These are phyloP conservation scores for Semnornis frantzii DNA, from an alignment of 2,113 vertebrate genomes.

Conservation along the genomic window DNA sequence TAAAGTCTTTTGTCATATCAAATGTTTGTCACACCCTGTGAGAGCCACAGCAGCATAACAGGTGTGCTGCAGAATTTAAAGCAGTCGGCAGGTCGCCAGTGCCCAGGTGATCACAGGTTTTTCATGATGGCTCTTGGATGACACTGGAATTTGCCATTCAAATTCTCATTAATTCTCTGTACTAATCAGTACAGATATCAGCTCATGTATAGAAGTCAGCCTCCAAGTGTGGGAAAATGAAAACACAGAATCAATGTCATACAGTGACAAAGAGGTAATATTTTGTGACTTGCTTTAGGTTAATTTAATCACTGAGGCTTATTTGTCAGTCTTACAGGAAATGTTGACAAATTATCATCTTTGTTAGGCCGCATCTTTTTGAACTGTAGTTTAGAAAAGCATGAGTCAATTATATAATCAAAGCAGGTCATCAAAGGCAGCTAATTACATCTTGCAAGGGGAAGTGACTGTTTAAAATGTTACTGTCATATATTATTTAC, in stretches of 20 bases:
- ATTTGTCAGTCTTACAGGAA: background rate
- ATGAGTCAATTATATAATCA: background rate
- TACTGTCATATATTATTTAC: background rate
- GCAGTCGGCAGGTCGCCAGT: background rate
- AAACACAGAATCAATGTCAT: background rate
- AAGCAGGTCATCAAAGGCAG: slow-evolving; percentile 38
- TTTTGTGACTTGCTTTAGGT: background rate
- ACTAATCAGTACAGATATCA: background rate
- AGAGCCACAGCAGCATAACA: background rate
- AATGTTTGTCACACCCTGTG: slow-evolving; percentile 39
- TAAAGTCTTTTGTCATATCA: slow-evolving; percentile 24
- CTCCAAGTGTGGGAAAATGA: background rate
- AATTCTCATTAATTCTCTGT: background rate
- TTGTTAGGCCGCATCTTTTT: slow-evolving; percentile 9
- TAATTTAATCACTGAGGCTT: background rate
- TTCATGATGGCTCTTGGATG: rapidly evolving
- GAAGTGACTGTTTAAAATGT: background rate
- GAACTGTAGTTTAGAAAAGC: background rate
- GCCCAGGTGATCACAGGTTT: background rate
- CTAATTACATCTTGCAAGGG: slow-evolving; percentile 15
- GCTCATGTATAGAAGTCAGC: background rate
- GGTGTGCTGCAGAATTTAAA: slow-evolving; percentile 21
- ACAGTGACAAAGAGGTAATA: background rate
- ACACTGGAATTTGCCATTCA: background rate
- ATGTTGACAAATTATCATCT: background rate